A percentile compares a stretch with the other conserved stretches of the same genome.
These are phyloP conservation scores for Achroia grisella DNA, from an alignment of 1,140 invertebrate species.

Conservation along the genomic window DNA sequence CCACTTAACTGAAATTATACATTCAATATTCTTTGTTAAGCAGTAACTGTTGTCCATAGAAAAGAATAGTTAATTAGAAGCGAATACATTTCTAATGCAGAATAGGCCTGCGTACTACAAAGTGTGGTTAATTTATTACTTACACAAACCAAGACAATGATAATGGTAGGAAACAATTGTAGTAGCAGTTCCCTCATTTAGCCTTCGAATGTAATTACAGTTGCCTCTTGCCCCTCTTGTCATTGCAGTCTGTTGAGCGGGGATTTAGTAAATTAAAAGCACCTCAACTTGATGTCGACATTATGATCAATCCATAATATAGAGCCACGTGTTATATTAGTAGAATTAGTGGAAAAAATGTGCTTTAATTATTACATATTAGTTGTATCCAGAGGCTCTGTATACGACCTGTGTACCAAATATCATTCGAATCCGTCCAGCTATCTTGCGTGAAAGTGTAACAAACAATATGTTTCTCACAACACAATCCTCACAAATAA, in stretches of 20 bases:
- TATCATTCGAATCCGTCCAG: too few species aligned
- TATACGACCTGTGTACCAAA: too few species aligned
- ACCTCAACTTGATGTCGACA: too few species aligned
- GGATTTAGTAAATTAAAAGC: too few species aligned
- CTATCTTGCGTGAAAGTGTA: too few species aligned
- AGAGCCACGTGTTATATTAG: too few species aligned
- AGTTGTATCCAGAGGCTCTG: too few species aligned
- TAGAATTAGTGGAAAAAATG: too few species aligned
- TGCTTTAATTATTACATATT: too few species aligned
- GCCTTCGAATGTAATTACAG: constrained; percentile 35
- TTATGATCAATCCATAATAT: too few species aligned
- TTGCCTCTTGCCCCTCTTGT: constrained; percentile 12
- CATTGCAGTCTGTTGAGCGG: background rate
- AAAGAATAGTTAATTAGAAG: background rate
- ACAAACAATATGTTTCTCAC: too few species aligned
- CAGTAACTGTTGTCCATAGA: background rate
- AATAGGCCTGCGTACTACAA: constrained; percentile 6
- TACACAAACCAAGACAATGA: constrained; percentile 18
- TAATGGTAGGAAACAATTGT: constrained; percentile 32
- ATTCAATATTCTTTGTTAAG: constrained; percentile 1
- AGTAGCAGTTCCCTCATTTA: constrained; percentile 27
- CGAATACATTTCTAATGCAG: background rate
- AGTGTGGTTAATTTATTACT: constrained; percentile 16
- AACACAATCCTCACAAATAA: too few species aligned
- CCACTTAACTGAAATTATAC: background rate